Conservation (phyloP, 2,113 vertebrate species). For the Actenoides lindsayi region DNA sequence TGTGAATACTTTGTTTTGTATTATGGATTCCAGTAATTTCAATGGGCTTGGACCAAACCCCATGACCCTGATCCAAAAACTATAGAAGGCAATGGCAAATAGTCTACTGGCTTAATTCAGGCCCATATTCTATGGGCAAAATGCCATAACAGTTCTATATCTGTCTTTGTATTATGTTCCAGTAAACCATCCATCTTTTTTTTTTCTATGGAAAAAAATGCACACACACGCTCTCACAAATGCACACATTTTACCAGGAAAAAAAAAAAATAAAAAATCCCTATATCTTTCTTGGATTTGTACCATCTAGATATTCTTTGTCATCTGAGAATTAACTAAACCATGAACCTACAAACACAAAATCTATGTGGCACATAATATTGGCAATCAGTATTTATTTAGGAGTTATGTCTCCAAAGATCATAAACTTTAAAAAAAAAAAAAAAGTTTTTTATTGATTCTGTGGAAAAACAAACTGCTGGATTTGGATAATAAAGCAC, state of each 20-base stretch:
- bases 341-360: background rate
- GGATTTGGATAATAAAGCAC: background rate
- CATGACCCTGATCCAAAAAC: background rate
- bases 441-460: background rate
- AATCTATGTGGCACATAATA: background rate
- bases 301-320: background rate
- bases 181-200: background rate
- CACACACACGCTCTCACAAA: too few relatives aligned
- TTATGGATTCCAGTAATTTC: background rate
- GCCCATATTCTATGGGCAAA: background rate
- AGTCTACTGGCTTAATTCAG: background rate
- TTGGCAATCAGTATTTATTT: background rate
- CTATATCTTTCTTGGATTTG: background rate
- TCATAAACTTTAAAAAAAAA: background rate
- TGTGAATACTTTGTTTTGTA: background rate
- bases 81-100: background rate
- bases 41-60: background rate
- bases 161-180: background rate
- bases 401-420: background rate
- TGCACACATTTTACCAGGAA: background rate
- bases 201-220: background rate
- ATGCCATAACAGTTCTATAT: background rate
- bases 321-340: background rate
- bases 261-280: background rate
- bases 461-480: background rate